phyloP scores from a whole-genome alignment of 2,888 invertebrate genomes.

The Tachina grossa region DNA sequence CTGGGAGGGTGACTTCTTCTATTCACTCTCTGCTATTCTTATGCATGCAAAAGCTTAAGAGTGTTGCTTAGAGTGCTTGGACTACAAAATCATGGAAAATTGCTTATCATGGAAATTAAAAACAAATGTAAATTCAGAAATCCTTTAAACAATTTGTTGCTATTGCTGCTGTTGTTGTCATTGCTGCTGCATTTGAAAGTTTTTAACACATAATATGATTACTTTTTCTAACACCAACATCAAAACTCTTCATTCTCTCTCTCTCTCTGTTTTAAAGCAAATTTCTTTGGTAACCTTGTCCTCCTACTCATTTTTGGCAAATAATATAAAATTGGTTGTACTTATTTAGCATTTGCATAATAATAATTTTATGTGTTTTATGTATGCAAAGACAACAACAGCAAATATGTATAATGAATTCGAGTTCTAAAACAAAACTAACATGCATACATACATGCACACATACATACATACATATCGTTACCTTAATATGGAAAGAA shows the following conservation, averaged over 20 bases:
- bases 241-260: not conserved
- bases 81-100: slow-evolving; percentile 41
- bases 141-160: slow-evolving; percentile 63
- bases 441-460: no score
- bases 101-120: slow-evolving; percentile 64
- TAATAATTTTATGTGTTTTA: slow-evolving; percentile 46
- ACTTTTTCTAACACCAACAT: slow-evolving; percentile 59
- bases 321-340: slow-evolving; percentile 65
- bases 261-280: not conserved
- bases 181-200: slow-evolving; percentile 55
- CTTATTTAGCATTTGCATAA: slow-evolving; percentile 71
- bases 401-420: slow-evolving; percentile 38
- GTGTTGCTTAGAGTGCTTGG: not conserved
- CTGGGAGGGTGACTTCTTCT: not conserved
- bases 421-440: slow-evolving; percentile 42
- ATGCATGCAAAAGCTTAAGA: not conserved
- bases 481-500: no score
- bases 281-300: not conserved
- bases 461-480: no score
- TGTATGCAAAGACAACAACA: not conserved
- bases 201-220: slow-evolving; percentile 69
- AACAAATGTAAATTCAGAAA: slow-evolving; percentile 68
- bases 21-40: not conserved
- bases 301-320: slow-evolving; percentile 47
- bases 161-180: slow-evolving; percentile 25